Evolutionary conservation across 1,140 invertebrate species (phyloP), one percentile per base, ranked within the genome.

Genomic region (Orchestia grillus): DNA sequence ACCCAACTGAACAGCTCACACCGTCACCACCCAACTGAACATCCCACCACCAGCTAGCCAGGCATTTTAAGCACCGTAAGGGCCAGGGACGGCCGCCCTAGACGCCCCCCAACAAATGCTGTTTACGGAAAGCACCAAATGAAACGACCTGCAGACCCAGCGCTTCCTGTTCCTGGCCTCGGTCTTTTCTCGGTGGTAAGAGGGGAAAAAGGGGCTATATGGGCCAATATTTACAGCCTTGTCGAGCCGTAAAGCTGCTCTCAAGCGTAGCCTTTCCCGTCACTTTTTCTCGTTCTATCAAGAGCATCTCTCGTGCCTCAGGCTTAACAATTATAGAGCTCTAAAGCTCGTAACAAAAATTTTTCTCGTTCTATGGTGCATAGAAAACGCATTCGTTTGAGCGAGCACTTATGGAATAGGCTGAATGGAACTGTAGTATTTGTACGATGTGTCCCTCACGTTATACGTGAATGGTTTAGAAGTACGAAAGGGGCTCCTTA

Each of bases 81-180:
- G 47, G 19, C 6, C 47, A 53, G 19, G 19, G 47, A 53, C 19
- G 47, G 47, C 47, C 47, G 47, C 47, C 47, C 6, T 19, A 19
- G 19, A 8, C 47, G 47, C 47, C 19, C 47, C 47, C 62, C 62
- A 77, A 77, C 62, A 77, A 77, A 77, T 77, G 62, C 62, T 77
- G 62, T 77, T 77, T 77, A 77, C 62, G 62, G 62, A 77, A 77
- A 77, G 62, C 62, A 77, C 62, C 62, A 77, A 77, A 77, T 77
- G 62, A 28, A 77, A 77, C 15, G 62, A 36, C 62, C 62, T 77
- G 62, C 62, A 19, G 62, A 19, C 62, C 62, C 62, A 23, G 28
- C 11, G 62, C 62, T 77, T 77, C 62, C 62, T 36, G 62, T 77
- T 77, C 62, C 62, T 15, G 11, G 28, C 3, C 62, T 36, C 62